These are phyloP conservation scores for Serilophus lunatus DNA, from an alignment of 2,113 vertebrate genomes.

Conservation along the genomic window DNA sequence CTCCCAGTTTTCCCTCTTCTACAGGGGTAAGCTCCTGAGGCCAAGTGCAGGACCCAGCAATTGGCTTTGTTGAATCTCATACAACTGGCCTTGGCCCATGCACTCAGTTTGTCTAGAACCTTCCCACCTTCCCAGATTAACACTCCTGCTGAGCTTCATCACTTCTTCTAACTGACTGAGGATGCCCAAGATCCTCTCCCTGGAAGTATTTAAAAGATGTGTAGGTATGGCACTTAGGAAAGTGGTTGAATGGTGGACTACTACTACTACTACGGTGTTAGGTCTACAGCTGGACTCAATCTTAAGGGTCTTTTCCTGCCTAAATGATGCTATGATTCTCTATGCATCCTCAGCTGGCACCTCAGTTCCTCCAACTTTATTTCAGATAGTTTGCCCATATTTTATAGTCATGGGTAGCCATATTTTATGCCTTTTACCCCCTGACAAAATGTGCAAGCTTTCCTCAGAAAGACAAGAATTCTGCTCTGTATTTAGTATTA, in stretches of 20 bases:
- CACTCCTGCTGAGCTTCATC: not conserved
- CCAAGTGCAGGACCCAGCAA: not conserved
- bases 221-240: too few species aligned
- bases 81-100: not conserved
- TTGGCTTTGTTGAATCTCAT: not conserved
- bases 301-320: not conserved
- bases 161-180: not conserved
- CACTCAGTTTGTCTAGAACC: not conserved
- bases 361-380: not conserved
- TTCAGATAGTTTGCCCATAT: rapidly evolving
- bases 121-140: not conserved
- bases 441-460: not conserved
- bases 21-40: not conserved
- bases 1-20: not conserved
- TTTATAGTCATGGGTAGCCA: not conserved
- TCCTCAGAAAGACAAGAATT: not conserved
- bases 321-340: not conserved
- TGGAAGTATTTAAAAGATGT: too few species aligned
- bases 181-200: not conserved
- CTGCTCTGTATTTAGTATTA: not conserved
- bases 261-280: too few species aligned
- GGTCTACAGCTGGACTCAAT: too few species aligned
- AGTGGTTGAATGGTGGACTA: too few species aligned
- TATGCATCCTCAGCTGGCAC: not conserved
- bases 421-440: not conserved